phyloP scores from a whole-genome alignment of 1,140 invertebrate genomes.

The Antheraea pernyi region DNA sequence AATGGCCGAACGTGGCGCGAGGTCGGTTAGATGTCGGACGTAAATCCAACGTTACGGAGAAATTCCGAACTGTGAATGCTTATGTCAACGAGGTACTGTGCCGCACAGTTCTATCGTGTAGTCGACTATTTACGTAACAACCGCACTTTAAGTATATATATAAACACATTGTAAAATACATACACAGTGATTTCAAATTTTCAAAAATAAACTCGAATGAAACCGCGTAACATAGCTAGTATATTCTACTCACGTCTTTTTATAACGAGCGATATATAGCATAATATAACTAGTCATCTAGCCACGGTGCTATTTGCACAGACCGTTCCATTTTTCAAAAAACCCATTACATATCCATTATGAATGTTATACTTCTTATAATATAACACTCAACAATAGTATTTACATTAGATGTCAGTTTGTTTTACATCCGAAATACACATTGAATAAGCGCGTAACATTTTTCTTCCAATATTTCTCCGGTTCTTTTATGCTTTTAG shows the following conservation, averaged over 20 bases:
- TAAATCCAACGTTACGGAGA: no score
- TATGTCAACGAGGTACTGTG: no score
- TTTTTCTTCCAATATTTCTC: slow-evolving; percentile 60
- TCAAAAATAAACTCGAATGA: no score
- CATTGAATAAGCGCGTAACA: slow-evolving; percentile 66
- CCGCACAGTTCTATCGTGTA: no score
- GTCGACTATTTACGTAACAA: no score
- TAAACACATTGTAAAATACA: no score
- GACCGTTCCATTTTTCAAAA: slow-evolving; percentile 51
- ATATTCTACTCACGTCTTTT: not conserved
- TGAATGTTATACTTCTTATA: slow-evolving; percentile 65
- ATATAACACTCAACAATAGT: slow-evolving; percentile 69
- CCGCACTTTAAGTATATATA: no score
- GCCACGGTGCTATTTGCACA: slow-evolving; percentile 30
- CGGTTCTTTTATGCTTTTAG: slow-evolving; percentile 53
- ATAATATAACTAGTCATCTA: slow-evolving; percentile 25
- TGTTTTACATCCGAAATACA: slow-evolving; percentile 76
- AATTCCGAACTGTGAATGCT: no score
- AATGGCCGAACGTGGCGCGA: no score
- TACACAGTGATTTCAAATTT: no score
- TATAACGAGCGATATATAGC: not conserved
- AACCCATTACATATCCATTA: slow-evolving; percentile 69
- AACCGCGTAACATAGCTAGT: no score
- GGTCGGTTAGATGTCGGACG: no score
- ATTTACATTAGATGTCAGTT: slow-evolving; percentile 78